Evolutionary conservation across 2,888 invertebrate genomes (phyloP).

Genomic region (Philaethria dido): DNA sequence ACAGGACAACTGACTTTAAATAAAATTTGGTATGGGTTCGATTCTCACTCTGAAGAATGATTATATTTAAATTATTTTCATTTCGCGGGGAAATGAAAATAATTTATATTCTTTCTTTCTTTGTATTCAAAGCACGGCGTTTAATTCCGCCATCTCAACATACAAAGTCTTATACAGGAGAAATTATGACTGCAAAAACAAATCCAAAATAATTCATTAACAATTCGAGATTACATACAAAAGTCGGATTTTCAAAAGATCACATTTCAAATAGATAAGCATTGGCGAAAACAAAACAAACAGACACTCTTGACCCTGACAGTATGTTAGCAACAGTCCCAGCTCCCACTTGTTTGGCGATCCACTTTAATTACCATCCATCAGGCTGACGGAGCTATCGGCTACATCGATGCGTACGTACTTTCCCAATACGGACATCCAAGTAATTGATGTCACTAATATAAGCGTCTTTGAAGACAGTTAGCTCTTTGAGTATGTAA

Average conservation of each 20-base stretch:
- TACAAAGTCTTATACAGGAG: no score
- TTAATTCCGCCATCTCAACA: no score
- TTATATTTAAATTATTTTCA: no score
- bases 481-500: slow-evolving; percentile 5
- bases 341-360: slow-evolving; percentile 49
- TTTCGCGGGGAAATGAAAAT: no score
- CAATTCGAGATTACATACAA: not conserved
- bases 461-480: slow-evolving; percentile 49
- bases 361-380: slow-evolving; percentile 68
- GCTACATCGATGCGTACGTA: slow-evolving; percentile 49
- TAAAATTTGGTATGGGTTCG: no score
- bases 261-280: not conserved
- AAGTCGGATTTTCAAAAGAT: not conserved
- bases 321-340: slow-evolving; percentile 44
- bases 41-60: no score
- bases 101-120: no score
- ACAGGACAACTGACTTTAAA: no score
- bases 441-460: slow-evolving; percentile 62
- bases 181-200: no score
- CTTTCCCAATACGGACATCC: slow-evolving; percentile 51
- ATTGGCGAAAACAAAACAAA: slow-evolving; percentile 30
- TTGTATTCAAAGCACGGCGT: no score
- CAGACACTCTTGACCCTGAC: slow-evolving; percentile 38
- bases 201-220: not conserved
- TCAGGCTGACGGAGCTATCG: slow-evolving; percentile 55